Evolutionary conservation across 2,888 invertebrate species (phyloP).

Genomic region (Xestoiulus laeticollis): DNA sequence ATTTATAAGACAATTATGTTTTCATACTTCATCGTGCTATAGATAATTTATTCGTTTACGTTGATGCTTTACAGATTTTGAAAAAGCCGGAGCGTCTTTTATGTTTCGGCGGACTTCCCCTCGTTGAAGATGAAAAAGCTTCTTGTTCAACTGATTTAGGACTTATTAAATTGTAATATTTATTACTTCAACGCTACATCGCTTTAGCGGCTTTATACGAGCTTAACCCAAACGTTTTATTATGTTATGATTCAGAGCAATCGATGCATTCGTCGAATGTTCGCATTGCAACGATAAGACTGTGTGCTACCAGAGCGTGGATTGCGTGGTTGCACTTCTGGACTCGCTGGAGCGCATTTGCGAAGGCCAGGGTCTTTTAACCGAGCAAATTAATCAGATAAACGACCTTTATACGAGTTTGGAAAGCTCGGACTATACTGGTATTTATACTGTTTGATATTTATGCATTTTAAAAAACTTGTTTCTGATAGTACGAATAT

Average conservation of each 20-base stretch:
- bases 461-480: not conserved
- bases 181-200: not conserved
- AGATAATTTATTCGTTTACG: not conserved
- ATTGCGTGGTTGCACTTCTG: constrained; percentile 72
- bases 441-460: constrained; percentile 61
- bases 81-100: constrained; percentile 81
- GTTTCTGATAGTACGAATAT: not conserved
- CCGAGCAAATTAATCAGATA: constrained; percentile 72
- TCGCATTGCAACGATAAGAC: constrained; percentile 79
- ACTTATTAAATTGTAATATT: constrained; percentile 63
- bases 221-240: not conserved
- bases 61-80: constrained; percentile 68
- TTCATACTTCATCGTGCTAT: not conserved
- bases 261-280: constrained; percentile 93
- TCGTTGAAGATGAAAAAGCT: constrained; percentile 67
- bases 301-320: constrained; percentile 63
- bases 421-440: constrained; percentile 80
- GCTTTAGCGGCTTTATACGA: not conserved
- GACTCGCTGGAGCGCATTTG: constrained; percentile 84
- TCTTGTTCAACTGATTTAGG: constrained; percentile 60
- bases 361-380: constrained; percentile 75
- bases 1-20: too few relatives aligned
- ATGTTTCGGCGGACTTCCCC: constrained; percentile 72
- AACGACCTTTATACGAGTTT: constrained; percentile 74
- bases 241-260: constrained; percentile 72